Evolutionary conservation across 2,888 invertebrate species (phyloP), one percentile per base, ranked within the genome.

Genomic region (Nebria salina): DNA sequence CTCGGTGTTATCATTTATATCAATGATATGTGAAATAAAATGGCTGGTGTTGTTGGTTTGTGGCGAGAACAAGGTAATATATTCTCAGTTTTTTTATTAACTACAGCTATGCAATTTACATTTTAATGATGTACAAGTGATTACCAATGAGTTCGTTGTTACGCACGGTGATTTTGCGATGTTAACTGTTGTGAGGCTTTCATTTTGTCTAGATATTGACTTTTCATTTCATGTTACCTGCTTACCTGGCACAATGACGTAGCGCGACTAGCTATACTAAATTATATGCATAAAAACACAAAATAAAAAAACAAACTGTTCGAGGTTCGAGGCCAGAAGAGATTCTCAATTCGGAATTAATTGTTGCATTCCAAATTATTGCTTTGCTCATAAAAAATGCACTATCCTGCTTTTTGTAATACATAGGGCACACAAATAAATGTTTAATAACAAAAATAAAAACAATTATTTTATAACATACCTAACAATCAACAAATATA

Each of bases 221-320:
- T 78, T 78, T 78, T 78, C 74, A 66, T 70, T 80, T 20, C 34
- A 15, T 70, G 70, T 70, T 75, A 80, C 80, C 80, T 80, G 80
- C 75, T 65, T 80, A 80, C 80, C 75, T 80, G 80, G 80, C 80
- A 80, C 43, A 77, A 74, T 80, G 80, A 80, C 80, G 80, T 80
- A 75, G 80, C 75, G 70, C 42, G 64, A 54, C 54, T 75, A 34
- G 34, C 34, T 1, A 72, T 70, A 80, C 75, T 54, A 72, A 80
- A 75, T 75, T 72, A 75, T 65, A 74, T 72, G 75, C 75, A 80
- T 75, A 75, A 66, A 80, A 75, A 65, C 1, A 6, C 1, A 54
- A 54, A 34, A 34, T 34, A 34, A 34, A 34, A 34, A 4, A 34
- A 34, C 1, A 34, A 34, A 34, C 34, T 34, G 34, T 34, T 1